Evolutionary conservation across 2,888 invertebrate species (phyloP), one percentile per base, ranked within the genome.

Genomic region (Drosophila borborema): DNA sequence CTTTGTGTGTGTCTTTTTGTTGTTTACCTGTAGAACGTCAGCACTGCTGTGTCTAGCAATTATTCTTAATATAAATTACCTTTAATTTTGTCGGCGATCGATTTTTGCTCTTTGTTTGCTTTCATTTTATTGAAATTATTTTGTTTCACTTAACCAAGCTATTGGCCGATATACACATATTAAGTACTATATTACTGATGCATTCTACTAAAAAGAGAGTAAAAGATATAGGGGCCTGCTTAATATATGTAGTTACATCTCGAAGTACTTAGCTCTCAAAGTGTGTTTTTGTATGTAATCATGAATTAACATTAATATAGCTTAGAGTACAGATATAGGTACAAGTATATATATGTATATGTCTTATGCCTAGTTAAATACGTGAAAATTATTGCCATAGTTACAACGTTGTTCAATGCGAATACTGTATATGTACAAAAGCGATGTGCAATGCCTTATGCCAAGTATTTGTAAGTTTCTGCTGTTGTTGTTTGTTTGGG

Each of bases 351-450:
- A 9, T 41, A 41, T 74, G 6, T 41, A 41, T 74, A 18, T 64
- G 66, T 48, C 79, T 74, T 81, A 80, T 54, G 54, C 34, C 78
- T 88, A 85, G 63, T 72, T 84, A 83, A 87, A 82, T 87, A 82
- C 89, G 72, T 58, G 76, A 84, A 90, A 90, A 91, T 90, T 90
- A 90, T 90, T 90, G 90, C 90, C 90, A 90, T 72, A 86, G 89
- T 90, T 87, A 90, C 91, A 90, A 88, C 73, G 86, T 91, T 90
- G 91, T 86, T 90, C 80, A 78, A 82, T 85, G 81, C 72, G 81
- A 88, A 85, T 86, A 86, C 84, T 81, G 81, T 77, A 60, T 48
- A 31, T 63, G 49, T 81, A 84, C 73, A 84, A 84, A 71, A 77
- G 61, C 63, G 71, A 85, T 76, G 78, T 88, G 74, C 77, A 72